Conservation (phyloP, 2,888 invertebrate genomes). For the Hypselothyrea guttata region DNA sequence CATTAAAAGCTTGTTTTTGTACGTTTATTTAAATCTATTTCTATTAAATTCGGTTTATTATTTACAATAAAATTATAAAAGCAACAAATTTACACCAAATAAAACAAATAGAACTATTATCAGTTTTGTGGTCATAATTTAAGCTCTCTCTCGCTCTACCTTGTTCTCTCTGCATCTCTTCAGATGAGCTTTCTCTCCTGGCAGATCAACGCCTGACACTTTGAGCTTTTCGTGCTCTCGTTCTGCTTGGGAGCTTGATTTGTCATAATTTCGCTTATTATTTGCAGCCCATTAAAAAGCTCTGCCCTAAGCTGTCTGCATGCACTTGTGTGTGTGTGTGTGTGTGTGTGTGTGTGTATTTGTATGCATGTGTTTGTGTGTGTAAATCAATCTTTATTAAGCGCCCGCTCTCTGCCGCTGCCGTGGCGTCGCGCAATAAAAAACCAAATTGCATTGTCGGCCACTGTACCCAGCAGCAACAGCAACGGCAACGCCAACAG, state of each 20-base stretch:
- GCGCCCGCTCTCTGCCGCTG: slow-evolving; percentile 43
- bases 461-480: slow-evolving; percentile 36
- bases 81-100: no score
- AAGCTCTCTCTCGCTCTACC: no score
- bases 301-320: not conserved
- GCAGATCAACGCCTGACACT: slow-evolving; percentile 16
- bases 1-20: no score
- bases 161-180: no score
- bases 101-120: no score
- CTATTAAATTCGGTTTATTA: no score
- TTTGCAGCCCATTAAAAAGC: slow-evolving; percentile 41
- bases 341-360: slow-evolving; percentile 36
- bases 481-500: slow-evolving; percentile 22
- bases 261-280: slow-evolving; percentile 49
- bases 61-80: no score
- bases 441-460: slow-evolving; percentile 57
- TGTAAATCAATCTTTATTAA: slow-evolving; percentile 74
- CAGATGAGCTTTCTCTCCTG: not conserved
- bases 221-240: slow-evolving; percentile 27
- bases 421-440: slow-evolving; percentile 59
- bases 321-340: slow-evolving; percentile 9
- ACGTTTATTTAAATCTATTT: no score
- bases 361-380: slow-evolving; percentile 42
- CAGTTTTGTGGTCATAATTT: no score
- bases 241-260: slow-evolving; percentile 36